Base-by-base conservation (phyloP, 1,140 invertebrate species). In the Drosophila carrolli region DNA sequence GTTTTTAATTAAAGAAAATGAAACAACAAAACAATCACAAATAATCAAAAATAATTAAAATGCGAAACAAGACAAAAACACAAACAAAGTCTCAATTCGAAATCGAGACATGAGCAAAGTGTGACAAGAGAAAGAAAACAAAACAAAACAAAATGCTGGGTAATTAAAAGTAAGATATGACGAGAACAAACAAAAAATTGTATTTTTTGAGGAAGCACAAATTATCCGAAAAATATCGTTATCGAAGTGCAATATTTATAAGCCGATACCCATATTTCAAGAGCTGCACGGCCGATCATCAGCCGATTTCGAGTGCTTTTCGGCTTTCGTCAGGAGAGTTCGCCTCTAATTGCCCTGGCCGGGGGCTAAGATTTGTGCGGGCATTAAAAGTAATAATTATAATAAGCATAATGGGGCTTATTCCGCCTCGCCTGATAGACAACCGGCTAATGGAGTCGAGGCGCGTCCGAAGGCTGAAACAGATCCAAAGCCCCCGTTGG, bases 141-240 rank as follows among this genome's bases (percentile, higher is more conserved):
- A 51, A 48, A 50, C 16, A 67, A 67, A 70, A 71, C 66, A 57
- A 75, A 73, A 62, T 73, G 51, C 58, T 75, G 72, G 72, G 41
- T 75, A 75, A 75, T 75, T 75, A 75, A 75, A 66, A 66, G 61
- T 48, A 67, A 75, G 72, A 75, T 75, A 55, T 72, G 51, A 56
- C 56, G 55, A 73, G 55, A 73, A 72, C 48, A 72, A 61, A 60
- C 55, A 67, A 58, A 75, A 47, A 62, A 11, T 41, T 57, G 27
- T 57, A 11, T 50, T 63, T 63, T 75, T 75, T 51, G 23, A 75
- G 71, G 71, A 75, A 75, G 73, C 72, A 58, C 60, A 58, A 75
- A 75, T 66, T 48, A 58, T n/a, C 38, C 58, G 53, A 57, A 40
- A 55, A 41, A 29, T 23, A 74, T 32, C 59, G 37, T 29, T 32